A percentile compares a stretch with the other conserved stretches of the same genome.
Conservation (phyloP, 2,113 vertebrate species). For the Fregata magnificens region DNA sequence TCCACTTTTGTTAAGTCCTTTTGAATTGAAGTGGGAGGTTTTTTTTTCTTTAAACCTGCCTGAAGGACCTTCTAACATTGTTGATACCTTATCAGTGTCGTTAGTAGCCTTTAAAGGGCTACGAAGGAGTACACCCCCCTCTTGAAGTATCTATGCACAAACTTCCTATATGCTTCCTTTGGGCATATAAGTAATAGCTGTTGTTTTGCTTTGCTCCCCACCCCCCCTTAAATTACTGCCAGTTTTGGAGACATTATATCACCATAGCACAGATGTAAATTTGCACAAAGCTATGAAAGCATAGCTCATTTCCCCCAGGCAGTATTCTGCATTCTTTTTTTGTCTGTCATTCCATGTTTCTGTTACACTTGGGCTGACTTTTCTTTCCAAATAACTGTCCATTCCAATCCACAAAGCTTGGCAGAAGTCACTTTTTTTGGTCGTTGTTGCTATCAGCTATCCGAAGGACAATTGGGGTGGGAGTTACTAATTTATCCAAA, state of each 20-base stretch:
- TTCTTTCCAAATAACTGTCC: slow-evolving; percentile 2
- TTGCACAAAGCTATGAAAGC: slow-evolving; percentile 14
- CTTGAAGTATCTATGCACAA: background rate
- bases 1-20: background rate
- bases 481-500: background rate
- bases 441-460: background rate
- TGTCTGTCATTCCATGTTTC: slow-evolving; percentile 40
- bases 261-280: slow-evolving; percentile 43
- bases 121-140: background rate
- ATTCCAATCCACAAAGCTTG: slow-evolving; percentile 25
- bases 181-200: background rate
- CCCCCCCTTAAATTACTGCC: background rate
- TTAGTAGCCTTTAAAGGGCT: background rate
- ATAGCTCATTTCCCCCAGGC: slow-evolving; percentile 34
- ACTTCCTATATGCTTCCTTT: background rate
- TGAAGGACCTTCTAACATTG: background rate
- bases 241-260: background rate
- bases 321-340: slow-evolving; percentile 47
- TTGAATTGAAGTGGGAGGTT: background rate
- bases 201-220: background rate
- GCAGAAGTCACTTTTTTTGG: slow-evolving; percentile 4
- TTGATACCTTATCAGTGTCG: background rate
- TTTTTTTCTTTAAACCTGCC: background rate
- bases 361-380: background rate
- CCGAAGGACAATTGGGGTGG: background rate